Percentiles rank a stretch among this genome's conserved stretches.
These are phyloP conservation scores for Glaucopsyche alexis DNA, from an alignment of 2,888 invertebrate genomes.

Conservation along the genomic window DNA sequence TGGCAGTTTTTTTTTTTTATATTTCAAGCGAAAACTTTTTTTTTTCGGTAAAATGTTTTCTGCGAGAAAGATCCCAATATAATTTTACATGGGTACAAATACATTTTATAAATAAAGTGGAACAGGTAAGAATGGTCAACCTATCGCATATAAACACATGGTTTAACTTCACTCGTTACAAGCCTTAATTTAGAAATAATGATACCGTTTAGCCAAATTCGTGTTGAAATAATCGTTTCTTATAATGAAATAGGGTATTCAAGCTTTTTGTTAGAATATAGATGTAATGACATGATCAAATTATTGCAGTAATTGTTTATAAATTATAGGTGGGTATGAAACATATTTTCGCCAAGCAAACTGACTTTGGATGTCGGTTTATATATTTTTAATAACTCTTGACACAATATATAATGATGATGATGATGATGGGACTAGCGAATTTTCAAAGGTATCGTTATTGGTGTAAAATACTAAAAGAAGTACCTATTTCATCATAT, in stretches of 20 bases:
- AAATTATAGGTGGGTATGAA: not conserved
- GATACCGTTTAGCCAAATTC: not conserved
- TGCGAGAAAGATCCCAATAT: too few relatives aligned
- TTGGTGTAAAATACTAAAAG: too few relatives aligned
- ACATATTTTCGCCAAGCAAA: not conserved
- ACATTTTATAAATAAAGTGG: not conserved
- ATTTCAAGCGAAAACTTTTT: too few relatives aligned
- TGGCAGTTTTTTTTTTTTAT: too few relatives aligned
- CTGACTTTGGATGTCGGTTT: too few relatives aligned
- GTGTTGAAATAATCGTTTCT: not conserved
- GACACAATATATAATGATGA: too few relatives aligned
- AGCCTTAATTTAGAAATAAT: slow-evolving; percentile 8
- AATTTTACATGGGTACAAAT: not conserved
- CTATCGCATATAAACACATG: not conserved
- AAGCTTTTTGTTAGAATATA: not conserved
- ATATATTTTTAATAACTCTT: too few relatives aligned
- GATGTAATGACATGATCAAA: not conserved
- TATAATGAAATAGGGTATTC: not conserved
- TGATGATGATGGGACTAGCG: too few relatives aligned
- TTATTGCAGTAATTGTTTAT: not conserved
- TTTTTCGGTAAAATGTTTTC: too few relatives aligned
- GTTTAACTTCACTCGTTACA: not conserved
- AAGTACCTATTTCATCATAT: too few relatives aligned
- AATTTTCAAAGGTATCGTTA: too few relatives aligned
- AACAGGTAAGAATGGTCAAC: not conserved